A percentile compares a stretch with the other conserved stretches of the same genome.
These are phyloP conservation scores for Macrotis lagotis DNA, from an alignment of 2,113 vertebrate species.

Conservation along the genomic window DNA sequence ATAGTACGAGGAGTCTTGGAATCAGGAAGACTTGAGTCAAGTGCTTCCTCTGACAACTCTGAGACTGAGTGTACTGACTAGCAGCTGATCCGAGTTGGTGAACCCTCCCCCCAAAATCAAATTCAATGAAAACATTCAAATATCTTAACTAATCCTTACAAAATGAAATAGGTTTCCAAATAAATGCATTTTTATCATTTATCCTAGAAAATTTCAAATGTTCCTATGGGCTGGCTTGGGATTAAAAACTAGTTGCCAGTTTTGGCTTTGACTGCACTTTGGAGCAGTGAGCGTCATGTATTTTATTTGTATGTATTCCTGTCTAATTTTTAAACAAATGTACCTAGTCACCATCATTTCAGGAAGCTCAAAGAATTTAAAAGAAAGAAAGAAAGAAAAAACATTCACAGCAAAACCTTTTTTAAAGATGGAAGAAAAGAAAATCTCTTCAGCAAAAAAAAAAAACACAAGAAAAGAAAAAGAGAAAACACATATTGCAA, in stretches of 20 bases:
- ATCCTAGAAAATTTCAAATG: not conserved
- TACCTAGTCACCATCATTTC: not conserved
- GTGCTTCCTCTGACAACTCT: not conserved
- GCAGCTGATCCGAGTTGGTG: not conserved
- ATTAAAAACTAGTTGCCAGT: not conserved
- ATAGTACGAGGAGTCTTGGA: not conserved
- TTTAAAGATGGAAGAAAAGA: not conserved
- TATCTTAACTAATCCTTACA: constrained; percentile 22
- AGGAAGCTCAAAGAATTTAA: constrained; percentile 1
- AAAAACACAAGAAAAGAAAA: too few relatives aligned
- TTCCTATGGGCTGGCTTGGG: constrained; percentile 5
- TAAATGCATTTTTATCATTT: not conserved
- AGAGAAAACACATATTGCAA: not conserved
- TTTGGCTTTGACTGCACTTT: not conserved
- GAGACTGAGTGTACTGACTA: not conserved
- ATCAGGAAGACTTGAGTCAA: not conserved
- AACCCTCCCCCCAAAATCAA: constrained; percentile 1
- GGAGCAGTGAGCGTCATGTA: not conserved
- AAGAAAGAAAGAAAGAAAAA: constrained; percentile 1
- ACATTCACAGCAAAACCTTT: not conserved
- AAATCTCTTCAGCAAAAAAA: constrained; percentile 32
- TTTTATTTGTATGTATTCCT: not conserved
- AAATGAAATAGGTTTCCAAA: constrained; percentile 15
- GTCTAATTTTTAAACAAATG: not conserved
- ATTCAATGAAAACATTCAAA: constrained; percentile 9